phyloP scores from a whole-genome alignment of 2,113 vertebrate genomes.

The Phodopus roborovskii region DNA sequence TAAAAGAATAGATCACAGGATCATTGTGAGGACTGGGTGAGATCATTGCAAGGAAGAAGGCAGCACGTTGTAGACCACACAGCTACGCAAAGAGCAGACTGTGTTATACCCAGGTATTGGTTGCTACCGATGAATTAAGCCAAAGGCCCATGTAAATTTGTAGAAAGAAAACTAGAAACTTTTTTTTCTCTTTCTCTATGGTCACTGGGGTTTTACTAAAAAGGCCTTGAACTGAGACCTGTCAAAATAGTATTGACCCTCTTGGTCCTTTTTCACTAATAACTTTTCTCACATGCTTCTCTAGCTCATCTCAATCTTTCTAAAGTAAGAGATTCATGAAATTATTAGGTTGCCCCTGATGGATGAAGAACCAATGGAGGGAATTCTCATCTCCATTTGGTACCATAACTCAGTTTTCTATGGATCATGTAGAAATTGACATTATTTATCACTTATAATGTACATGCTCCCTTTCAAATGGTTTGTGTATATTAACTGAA shows the following conservation, averaged over 20 bases:
- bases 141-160: background rate
- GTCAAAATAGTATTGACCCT: background rate
- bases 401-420: background rate
- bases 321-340: background rate
- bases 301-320: background rate
- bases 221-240: background rate
- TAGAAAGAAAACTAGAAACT: background rate
- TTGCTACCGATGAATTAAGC: background rate
- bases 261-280: background rate
- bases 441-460: background rate
- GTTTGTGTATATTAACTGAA: background rate
- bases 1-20: background rate
- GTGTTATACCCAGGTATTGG: background rate
- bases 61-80: fast-evolving
- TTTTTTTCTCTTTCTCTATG: background rate
- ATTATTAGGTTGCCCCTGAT: background rate
- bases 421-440: background rate
- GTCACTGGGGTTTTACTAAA: background rate
- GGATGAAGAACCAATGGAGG: background rate
- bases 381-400: background rate
- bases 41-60: background rate
- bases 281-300: background rate
- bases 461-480: background rate
- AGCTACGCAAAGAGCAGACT: background rate
- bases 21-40: background rate